A percentile compares a stretch with the other conserved stretches of the same genome.
These are phyloP conservation scores for Sesia apiformis DNA, from an alignment of 2,888 invertebrate species.

Conservation along the genomic window DNA sequence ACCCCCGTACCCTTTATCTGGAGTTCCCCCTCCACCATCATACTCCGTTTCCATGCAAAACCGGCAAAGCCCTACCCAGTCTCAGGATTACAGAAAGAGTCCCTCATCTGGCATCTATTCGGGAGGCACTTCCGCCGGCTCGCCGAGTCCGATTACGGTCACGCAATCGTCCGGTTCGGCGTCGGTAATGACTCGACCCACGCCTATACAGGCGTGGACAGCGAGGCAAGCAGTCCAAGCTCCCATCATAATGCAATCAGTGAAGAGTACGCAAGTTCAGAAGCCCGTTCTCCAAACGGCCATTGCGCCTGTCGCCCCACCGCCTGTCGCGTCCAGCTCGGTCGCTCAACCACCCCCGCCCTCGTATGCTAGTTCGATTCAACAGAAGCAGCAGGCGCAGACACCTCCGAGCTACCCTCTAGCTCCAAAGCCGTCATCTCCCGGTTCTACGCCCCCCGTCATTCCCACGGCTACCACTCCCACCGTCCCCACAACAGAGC, in stretches of 20 bases:
- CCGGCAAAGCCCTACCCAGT: conserved; percentile 89
- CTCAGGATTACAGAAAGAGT: conserved; percentile 87
- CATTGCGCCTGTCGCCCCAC: conserved; percentile 90
- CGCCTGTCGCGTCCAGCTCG: conserved; percentile 65
- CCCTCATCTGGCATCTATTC: conserved; percentile 91
- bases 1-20: conserved; percentile 78
- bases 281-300: conserved; percentile 96
- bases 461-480: conserved; percentile 52
- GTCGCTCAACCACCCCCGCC: conserved; percentile 81
- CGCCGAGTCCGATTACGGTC: conserved; percentile 87
- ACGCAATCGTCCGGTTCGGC: conserved; percentile 77
- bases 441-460: conserved; percentile 60
- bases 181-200: conserved; percentile 82
- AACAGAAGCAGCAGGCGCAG: conserved; percentile 79
- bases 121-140: conserved; percentile 86
- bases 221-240: conserved; percentile 92
- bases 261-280: conserved; percentile 95
- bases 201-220: conserved; percentile 89
- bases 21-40: conserved; percentile 85
- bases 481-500: conserved; percentile 86
- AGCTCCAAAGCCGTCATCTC: conserved; percentile 69
- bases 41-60: conserved; percentile 91
- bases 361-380: conserved; percentile 86
- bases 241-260: conserved; percentile 97
- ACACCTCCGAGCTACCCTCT: conserved; percentile 66